These are phyloP conservation scores for Apostichopus japonicus DNA, from an alignment of 35 echinoderm and acorn worm genomes.

Conservation along the genomic window DNA sequence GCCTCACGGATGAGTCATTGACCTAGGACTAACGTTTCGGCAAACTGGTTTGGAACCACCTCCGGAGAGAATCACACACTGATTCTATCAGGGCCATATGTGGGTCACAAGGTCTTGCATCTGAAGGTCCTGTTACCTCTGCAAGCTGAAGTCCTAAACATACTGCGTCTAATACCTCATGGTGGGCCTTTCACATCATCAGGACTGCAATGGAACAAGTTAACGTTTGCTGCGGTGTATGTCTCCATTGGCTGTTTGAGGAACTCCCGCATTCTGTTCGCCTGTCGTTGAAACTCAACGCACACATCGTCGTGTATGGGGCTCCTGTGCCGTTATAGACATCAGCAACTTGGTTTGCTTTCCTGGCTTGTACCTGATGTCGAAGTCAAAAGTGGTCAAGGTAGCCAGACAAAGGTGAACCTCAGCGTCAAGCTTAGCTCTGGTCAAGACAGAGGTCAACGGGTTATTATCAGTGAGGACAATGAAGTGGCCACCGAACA, in stretches of 20 bases:
- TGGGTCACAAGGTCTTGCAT: not conserved
- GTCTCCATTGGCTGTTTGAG: not conserved
- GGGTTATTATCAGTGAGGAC: constrained; percentile 52
- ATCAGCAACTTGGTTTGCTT: constrained; percentile 53
- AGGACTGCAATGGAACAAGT: not conserved
- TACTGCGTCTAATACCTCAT: not conserved
- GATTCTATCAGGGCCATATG: not conserved
- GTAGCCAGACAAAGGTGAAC: constrained; percentile 37
- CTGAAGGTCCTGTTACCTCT: not conserved
- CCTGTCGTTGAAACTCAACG: constrained; percentile 11
- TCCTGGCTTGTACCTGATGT: constrained; percentile 53
- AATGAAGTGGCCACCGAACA: constrained; percentile 34
- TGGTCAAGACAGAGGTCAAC: too few relatives aligned
- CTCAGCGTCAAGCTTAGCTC: constrained; percentile 37
- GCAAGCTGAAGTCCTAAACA: not conserved
- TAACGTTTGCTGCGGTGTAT: not conserved
- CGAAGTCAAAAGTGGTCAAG: constrained; percentile 5
- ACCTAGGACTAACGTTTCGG: too few relatives aligned
- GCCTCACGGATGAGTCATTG: too few relatives aligned
- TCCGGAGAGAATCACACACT: too few relatives aligned
- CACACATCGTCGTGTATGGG: constrained; percentile 27
- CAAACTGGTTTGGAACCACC: too few relatives aligned
- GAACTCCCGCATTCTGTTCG: constrained; percentile 2
- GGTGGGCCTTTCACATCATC: not conserved
- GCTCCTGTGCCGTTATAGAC: constrained; percentile 39